Base-by-base conservation (phyloP, 2,888 invertebrate species). In the Athalia cordata region DNA sequence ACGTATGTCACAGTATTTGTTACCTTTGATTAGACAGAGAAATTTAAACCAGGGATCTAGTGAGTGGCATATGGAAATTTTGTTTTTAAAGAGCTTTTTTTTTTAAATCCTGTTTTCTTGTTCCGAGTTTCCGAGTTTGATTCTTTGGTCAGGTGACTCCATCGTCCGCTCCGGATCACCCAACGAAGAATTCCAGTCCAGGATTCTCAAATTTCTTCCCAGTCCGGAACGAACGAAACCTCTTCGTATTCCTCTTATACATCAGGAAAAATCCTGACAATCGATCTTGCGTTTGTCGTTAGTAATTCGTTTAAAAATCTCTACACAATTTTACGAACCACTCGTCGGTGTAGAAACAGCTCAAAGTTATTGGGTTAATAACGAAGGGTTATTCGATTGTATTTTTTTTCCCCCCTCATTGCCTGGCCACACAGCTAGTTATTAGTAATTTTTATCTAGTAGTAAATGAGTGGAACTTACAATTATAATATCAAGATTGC, bases 401-500 rank as follows among this genome's bases (percentile, higher is more conserved):
- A 15, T 4, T 62, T 62, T 59, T 59, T 59, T 57, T 5, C 9
- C n/a, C 57, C n/a, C 29, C 7, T 13, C 49, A 4, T n/a, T 66
- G 13, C 0, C 29, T 8, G 49, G 9, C 47, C 49, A 65, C 13
- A 47, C 47, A 13, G n/a, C 47, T 45, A 13, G 49, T 65, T 13
- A n/a, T 29, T 29, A 29, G 29, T 29, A 0, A 29, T 29, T 13
- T 7, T 15, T 9, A 47, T 45, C 15, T 7, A 66, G 13, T 65
- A 4, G 49, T 29, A 55, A 55, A 55, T 55, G 5, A 11, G 6
- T 8, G 59, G 4, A 92, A 96, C 98, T 96, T 94, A 99, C 98
- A 93, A 99, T 98, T 91, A 99, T 96, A 92, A 99, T 98, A 93
- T 99, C 99, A 91, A 99, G 94, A 92, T 98, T 97, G 91, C 95